Evolutionary conservation across 2,113 vertebrate genomes (phyloP), one percentile per base, ranked within the genome.

Genomic region (Trogon surrucura): DNA sequence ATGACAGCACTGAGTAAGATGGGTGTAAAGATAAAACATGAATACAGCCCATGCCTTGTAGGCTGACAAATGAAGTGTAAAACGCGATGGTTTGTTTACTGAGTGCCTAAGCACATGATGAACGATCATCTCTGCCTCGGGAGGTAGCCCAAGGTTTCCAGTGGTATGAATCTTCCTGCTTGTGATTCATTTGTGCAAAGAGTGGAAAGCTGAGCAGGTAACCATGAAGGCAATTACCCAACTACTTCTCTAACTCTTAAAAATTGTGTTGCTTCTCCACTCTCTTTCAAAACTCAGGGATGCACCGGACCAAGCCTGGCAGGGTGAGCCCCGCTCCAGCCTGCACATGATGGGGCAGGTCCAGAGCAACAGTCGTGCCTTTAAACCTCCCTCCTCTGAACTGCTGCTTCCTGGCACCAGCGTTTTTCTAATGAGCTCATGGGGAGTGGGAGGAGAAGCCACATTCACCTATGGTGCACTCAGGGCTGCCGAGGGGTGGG

Each of bases 1-100:
- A 75, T 54, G 84, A 81, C 74, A 91, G 60, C 38, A 58, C 66
- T n/a, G 45, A 54, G 41, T 60, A 85, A 93, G 66, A 81, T 34
- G 61, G 45, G 51, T n/a, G 16, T 36, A 53, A 71, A 91, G 60
- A 91, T 34, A 85, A 89, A 80, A 64, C 41, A 29, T 11, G 83
- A 83, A 65, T 54, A 50, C 60, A 64, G 30, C 53, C 23, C 2
- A 0, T 67, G 41, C 29, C 62, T 85, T 77, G 69, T 47, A 82
- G 58, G 48, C 50, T 93, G 81, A 74, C 77, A 93, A 89, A 89
- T 51, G 67, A 88, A 82, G 69, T 64, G 67, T 85, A 66, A 91
- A 90, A 71, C 2, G 13, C 80, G 72, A 45, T 71, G 83, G 94
- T 95, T 94, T 95, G 83, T 93, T 95, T 95, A 79, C 74, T 78